Conservation (phyloP, 2,888 invertebrate genomes). For the Disparrhopalites patrizii region DNA sequence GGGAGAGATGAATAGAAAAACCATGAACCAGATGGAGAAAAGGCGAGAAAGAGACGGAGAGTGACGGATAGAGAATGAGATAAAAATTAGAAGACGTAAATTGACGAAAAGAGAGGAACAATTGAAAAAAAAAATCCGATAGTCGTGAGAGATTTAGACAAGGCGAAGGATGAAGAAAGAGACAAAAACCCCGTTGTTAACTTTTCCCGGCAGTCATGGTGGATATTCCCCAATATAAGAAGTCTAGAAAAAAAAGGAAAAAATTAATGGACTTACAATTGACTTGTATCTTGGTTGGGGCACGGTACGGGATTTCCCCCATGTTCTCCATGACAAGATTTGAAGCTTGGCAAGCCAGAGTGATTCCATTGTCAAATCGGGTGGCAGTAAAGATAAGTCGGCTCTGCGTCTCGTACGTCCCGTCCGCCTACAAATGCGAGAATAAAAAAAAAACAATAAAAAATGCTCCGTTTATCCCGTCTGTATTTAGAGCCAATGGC, state of each 20-base stretch:
- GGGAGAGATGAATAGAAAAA: no score
- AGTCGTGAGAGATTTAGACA: no score
- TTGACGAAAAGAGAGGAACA: no score
- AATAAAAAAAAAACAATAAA: background rate
- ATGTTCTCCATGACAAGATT: constrained; percentile 73
- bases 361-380: constrained; percentile 72
- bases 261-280: constrained; percentile 67
- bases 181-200: background rate
- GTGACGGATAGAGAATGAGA: no score
- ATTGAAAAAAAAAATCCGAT: no score
- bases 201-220: background rate
- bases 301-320: constrained; percentile 69
- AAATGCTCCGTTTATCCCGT: background rate
- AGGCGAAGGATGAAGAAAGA: background rate
- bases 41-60: no score
- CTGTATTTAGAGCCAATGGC: no score
- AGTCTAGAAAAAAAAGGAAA: background rate
- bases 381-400: constrained; percentile 73
- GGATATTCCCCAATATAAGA: no score
- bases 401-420: constrained; percentile 75
- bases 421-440: constrained; percentile 61
- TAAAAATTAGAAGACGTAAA: no score
- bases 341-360: constrained; percentile 74
- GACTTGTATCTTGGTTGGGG: constrained; percentile 69
- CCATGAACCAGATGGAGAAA: no score